These are phyloP conservation scores for Australoheros facetus DNA, from an alignment of 2,797 vertebrate species.

Conservation along the genomic window DNA sequence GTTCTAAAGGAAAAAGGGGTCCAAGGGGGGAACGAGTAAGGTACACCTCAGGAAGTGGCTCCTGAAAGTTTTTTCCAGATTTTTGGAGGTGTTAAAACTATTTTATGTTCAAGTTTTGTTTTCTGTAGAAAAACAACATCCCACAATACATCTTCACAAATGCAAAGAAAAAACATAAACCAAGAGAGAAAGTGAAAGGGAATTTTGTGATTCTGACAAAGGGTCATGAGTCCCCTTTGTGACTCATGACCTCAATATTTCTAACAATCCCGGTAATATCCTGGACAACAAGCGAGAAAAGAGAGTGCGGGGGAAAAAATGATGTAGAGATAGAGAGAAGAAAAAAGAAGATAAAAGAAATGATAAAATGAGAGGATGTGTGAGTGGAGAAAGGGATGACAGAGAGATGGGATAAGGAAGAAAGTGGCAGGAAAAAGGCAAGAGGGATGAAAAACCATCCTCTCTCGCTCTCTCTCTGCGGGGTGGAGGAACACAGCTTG, in stretches of 20 bases:
- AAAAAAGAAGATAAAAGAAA: not conserved
- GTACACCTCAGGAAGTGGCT: not conserved
- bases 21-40: not conserved
- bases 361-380: not conserved
- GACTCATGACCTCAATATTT: not conserved
- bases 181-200: not conserved
- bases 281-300: not conserved
- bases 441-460: constrained; percentile 30
- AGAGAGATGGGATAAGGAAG: constrained; percentile 9
- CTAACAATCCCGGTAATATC: not conserved
- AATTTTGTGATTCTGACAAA: not conserved
- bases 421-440: constrained; percentile 24
- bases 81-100: not conserved
- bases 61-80: too few relatives aligned
- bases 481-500: constrained; percentile 65
- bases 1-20: not conserved
- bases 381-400: constrained; percentile 18
- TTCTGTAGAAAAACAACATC: not conserved
- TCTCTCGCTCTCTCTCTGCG: constrained; percentile 34
- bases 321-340: not conserved
- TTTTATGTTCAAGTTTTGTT: not conserved
- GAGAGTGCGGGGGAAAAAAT: not conserved
- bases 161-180: not conserved
- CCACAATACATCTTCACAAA: not conserved
- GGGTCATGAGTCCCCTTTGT: too few relatives aligned